Base-by-base conservation (phyloP, 2,797 vertebrate genomes). In the Paedocypris micromegethes region DNA sequence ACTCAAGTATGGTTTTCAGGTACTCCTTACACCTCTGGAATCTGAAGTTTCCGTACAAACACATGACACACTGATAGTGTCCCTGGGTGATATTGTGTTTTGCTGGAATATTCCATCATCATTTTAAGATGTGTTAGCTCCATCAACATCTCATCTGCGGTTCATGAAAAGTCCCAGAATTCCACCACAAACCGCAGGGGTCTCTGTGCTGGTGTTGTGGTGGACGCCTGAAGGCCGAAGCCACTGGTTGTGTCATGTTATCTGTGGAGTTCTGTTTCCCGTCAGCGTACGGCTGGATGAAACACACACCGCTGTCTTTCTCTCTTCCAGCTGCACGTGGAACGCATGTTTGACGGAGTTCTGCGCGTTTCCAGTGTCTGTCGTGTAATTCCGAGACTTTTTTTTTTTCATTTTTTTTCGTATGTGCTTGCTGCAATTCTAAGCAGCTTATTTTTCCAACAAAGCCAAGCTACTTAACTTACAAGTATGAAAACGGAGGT, bases 311-410 rank as follows among this genome's bases (percentile, higher is more conserved):
- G 7, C 50, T 50, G 23, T 46, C 49, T 52, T 50, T 41, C 62
- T 45, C 49, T 49, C 70, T 9, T 62, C 63, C 48, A 49, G 56
- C 70, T 81, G 72, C 54, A 76, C 69, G 72, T 82, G 77, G 77
- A 84, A 83, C 82, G 79, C 75, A 77, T 81, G 81, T 83, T 76
- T 83, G 63, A 75, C 80, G 81, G 70, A 78, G 72, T 80, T 64
- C 74, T 78, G 80, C 69, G 78, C 80, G 78, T 83, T 86, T 87
- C 79, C 73, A 77, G 75, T 82, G 76, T 48, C 44, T 82, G 72
- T 86, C 75, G 66, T 83, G 79, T 78, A 81, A 83, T 83, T 80
- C 75, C 79, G 80, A 79, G 82, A 81, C 78, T 75, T 78, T 75
- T 83, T 72, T 73, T 46, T 3, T 45, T 62, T 61, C 23, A 5